Conservation (phyloP, 2,797 vertebrate genomes). For the Notamacropus eugenii region DNA sequence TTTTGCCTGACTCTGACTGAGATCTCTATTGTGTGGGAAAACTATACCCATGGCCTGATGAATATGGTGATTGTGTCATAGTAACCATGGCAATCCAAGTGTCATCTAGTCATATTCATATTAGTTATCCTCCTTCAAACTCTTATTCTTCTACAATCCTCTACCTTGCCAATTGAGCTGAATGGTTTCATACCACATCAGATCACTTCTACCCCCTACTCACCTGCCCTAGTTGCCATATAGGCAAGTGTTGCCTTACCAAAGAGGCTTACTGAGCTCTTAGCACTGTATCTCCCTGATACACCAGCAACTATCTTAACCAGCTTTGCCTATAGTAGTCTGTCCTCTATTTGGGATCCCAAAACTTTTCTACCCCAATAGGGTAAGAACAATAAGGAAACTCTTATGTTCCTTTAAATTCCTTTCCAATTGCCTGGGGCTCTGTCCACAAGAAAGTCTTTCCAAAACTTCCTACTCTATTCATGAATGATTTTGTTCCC, state of each 20-base stretch:
- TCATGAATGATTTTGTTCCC: neutral
- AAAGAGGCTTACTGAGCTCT: neutral
- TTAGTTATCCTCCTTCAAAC: neutral
- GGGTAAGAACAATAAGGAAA: neutral
- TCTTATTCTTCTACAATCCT: neutral
- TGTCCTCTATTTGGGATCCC: neutral
- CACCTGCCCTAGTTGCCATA: neutral
- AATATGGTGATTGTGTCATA: neutral
- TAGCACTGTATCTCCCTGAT: neutral
- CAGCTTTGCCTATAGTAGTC: neutral
- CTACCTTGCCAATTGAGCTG: neutral
- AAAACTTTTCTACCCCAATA: neutral
- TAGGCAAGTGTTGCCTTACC: neutral
- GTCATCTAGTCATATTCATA: neutral
- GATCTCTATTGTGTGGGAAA: neutral
- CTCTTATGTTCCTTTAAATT: neutral
- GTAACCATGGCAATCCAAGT: neutral
- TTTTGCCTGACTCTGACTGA: neutral
- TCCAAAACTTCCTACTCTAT: neutral
- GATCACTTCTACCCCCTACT: neutral
- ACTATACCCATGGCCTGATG: neutral
- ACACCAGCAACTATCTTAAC: neutral
- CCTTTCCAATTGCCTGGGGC: neutral
- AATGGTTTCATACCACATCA: neutral
- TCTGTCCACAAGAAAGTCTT: neutral